Conservation (phyloP, 2,113 vertebrate genomes). For the Geococcyx californianus region DNA sequence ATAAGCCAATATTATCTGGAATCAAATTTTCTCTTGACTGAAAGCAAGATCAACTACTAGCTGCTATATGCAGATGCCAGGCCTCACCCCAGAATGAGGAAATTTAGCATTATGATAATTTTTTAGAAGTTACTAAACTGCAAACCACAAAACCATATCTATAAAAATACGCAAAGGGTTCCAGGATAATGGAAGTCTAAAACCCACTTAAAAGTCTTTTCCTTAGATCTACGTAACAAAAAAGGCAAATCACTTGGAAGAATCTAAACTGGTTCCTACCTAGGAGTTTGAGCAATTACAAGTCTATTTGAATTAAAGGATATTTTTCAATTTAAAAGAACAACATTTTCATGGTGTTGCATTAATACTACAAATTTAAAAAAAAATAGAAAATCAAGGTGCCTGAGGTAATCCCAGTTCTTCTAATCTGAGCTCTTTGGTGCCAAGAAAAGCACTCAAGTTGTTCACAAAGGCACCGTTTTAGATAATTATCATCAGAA, state of each 20-base stretch:
- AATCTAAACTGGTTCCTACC: neutral
- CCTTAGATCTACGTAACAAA: neutral
- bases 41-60: neutral
- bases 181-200: neutral
- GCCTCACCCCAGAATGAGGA: neutral
- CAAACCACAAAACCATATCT: neutral
- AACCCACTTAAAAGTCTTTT: neutral
- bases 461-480: neutral
- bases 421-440: neutral
- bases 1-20: neutral
- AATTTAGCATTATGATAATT: neutral
- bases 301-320: neutral
- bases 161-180: neutral
- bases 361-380: neutral
- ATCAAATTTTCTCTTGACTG: neutral
- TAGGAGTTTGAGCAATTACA: neutral
- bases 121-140: neutral
- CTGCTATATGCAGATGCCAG: neutral
- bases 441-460: neutral
- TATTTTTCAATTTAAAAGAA: neutral
- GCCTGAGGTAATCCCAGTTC: neutral
- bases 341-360: neutral
- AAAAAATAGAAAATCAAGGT: neutral
- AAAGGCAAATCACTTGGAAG: neutral
- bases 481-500: neutral